Evolutionary conservation across 2,888 invertebrate species (phyloP), one percentile per base, ranked within the genome.

Genomic region (Tiliacea citrago): DNA sequence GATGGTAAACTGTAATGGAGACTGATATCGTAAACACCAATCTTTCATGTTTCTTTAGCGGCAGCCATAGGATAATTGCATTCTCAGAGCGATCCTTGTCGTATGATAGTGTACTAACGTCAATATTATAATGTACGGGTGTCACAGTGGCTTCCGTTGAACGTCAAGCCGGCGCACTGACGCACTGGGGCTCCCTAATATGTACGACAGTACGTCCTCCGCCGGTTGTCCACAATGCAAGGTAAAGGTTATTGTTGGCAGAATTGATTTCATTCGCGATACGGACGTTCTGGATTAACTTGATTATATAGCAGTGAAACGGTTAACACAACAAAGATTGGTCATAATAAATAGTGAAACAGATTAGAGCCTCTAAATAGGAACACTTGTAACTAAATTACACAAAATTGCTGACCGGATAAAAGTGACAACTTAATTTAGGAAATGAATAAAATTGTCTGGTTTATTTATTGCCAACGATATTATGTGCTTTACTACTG

Each of bases 161-260:
- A 35, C 55, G 55, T 29, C 45, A 68, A 74, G 74, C 67, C 80
- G 82, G 77, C 74, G 81, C 77, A 83, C 80, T 90, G 90, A 91
- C 92, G 93, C 91, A 90, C 88, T 75, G 55, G 68, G 83, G 79
- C 68, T 70, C 79, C 76, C 75, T 84, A n/a, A 79, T 71, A 85
- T 81, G 78, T 85, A 84, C 80, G 75, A 66, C 61, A 51, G 42
- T 57, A 68, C 68, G 61, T 77, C 73, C 65, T 83, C 81, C 70
- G 79, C 63, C 77, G 83, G 85, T 78, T 84, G 87, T 83, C 79
- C 85, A 88, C 91, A 94, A 94, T 94, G 91, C 95, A 94, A 95
- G 94, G 95, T 94, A 95, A 95, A 95, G 94, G 93, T 95, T 93
- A 95, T 94, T 94, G 94, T 93, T 89, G 88, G 90, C 92, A 91